A percentile compares a stretch with the other conserved stretches of the same genome.
phyloP scores from a whole-genome alignment of 2,888 invertebrate species.

The Sicus ferrugineus region DNA sequence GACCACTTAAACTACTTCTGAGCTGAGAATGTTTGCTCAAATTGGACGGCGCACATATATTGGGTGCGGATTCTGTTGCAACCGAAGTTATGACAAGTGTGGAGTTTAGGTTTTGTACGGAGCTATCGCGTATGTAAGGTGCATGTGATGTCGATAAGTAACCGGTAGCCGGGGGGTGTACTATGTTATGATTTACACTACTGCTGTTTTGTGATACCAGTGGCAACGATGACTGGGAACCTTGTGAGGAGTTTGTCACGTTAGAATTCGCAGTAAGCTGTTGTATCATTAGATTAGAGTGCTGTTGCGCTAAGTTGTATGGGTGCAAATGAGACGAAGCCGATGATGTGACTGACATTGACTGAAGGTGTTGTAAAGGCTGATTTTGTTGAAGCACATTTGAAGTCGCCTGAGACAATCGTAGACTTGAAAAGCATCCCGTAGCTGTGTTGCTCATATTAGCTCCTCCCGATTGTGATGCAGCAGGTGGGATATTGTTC shows the following conservation, averaged over 20 bases:
- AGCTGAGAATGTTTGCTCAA: slow-evolving; percentile 52
- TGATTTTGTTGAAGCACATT: slow-evolving; percentile 45
- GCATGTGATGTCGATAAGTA: slow-evolving; percentile 46
- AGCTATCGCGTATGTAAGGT: slow-evolving; percentile 46
- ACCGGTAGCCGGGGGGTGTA: slow-evolving; percentile 51
- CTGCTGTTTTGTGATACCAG: slow-evolving; percentile 41
- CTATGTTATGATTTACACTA: slow-evolving; percentile 55
- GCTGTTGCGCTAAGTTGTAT: slow-evolving; percentile 52
- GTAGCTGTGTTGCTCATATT: slow-evolving; percentile 28
- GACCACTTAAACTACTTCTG: slow-evolving; percentile 42
- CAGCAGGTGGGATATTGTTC: slow-evolving; percentile 10
- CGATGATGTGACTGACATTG: slow-evolving; percentile 44
- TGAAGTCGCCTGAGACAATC: slow-evolving; percentile 36
- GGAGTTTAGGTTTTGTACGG: slow-evolving; percentile 42
- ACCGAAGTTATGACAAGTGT: slow-evolving; percentile 43
- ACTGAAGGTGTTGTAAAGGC: slow-evolving; percentile 42
- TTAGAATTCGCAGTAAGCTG: slow-evolving; percentile 45
- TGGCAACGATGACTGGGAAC: slow-evolving; percentile 14
- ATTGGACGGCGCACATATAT: slow-evolving; percentile 56
- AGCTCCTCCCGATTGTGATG: slow-evolving; percentile 18
- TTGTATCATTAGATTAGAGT: slow-evolving; percentile 54
- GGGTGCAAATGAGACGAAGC: slow-evolving; percentile 38
- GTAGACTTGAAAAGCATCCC: slow-evolving; percentile 40
- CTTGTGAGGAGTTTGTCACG: slow-evolving; percentile 7
- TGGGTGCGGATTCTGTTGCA: slow-evolving; percentile 3